A percentile compares a stretch with the other conserved stretches of the same genome.
Evolutionary conservation across 2,888 invertebrate species (phyloP).

Genomic region (Heteromurus nitidus): DNA sequence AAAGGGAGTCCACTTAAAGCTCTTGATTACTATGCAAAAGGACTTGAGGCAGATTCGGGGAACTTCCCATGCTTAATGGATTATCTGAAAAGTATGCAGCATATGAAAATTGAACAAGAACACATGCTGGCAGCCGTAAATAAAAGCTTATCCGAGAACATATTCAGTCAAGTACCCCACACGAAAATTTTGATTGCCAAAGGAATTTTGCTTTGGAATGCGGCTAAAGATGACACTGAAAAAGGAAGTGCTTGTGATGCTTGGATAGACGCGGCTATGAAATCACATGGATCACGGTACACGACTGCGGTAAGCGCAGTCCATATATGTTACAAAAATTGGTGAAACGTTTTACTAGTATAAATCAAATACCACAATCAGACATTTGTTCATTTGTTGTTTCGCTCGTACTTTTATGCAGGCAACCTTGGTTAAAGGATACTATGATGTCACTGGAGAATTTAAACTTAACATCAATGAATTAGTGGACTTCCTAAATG

Average conservation of each 20-base stretch:
- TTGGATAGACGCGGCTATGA: neutral
- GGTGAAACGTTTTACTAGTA: too few relatives aligned
- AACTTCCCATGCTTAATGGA: neutral
- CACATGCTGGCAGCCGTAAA: neutral
- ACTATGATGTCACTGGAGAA: neutral
- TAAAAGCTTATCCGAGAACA: neutral
- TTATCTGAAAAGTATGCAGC: neutral
- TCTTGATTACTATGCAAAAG: neutral
- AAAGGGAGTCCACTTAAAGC: neutral
- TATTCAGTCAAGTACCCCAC: neutral
- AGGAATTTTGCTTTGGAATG: neutral
- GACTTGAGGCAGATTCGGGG: neutral
- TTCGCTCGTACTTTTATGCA: neutral
- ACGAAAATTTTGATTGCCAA: neutral
- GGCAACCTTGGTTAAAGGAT: neutral
- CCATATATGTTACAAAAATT: too few relatives aligned
- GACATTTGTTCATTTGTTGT: too few relatives aligned
- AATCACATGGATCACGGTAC: neutral
- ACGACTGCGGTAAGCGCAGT: neutral
- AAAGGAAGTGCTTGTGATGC: neutral
- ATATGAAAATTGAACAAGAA: neutral
- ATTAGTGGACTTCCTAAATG: neutral
- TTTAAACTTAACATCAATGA: neutral
- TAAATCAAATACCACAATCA: too few relatives aligned
- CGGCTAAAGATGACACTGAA: neutral